Percentiles rank a stretch among this genome's conserved stretches.
phyloP scores from a whole-genome alignment of 2,113 vertebrate species.

The Candoia aspera region DNA sequence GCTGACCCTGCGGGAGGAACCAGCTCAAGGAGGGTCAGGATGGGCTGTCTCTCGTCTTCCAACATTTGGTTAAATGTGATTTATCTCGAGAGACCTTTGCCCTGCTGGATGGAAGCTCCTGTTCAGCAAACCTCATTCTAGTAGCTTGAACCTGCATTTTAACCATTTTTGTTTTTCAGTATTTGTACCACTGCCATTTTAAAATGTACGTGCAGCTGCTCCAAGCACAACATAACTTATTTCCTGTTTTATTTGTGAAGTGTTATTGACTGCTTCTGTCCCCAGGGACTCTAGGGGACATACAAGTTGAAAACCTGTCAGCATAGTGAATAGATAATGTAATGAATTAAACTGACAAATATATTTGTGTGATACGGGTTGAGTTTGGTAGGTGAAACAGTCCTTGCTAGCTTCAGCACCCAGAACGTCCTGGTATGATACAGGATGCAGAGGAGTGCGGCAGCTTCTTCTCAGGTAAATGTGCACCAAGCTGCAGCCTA shows the following conservation, averaged over 20 bases:
- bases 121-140: neutral
- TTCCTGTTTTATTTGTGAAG: neutral
- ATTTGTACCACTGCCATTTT: neutral
- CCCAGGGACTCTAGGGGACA: neutral
- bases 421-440: neutral
- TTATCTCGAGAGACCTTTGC: neutral
- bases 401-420: neutral
- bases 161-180: neutral
- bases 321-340: neutral
- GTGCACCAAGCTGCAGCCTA: neutral
- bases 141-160: neutral
- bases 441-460: neutral
- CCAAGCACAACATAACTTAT: neutral
- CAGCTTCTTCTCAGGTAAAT: neutral
- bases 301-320: neutral
- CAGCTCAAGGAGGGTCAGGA: neutral
- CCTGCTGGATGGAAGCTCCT: neutral
- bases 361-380: neutral
- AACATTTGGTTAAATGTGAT: neutral
- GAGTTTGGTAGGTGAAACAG: neutral
- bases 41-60: neutral
- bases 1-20: neutral
- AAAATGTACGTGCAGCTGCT: no score
- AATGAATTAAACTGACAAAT: neutral
- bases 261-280: neutral